phyloP scores from a whole-genome alignment of 2,113 vertebrate genomes.

The Leptobrachium ailaonicum region DNA sequence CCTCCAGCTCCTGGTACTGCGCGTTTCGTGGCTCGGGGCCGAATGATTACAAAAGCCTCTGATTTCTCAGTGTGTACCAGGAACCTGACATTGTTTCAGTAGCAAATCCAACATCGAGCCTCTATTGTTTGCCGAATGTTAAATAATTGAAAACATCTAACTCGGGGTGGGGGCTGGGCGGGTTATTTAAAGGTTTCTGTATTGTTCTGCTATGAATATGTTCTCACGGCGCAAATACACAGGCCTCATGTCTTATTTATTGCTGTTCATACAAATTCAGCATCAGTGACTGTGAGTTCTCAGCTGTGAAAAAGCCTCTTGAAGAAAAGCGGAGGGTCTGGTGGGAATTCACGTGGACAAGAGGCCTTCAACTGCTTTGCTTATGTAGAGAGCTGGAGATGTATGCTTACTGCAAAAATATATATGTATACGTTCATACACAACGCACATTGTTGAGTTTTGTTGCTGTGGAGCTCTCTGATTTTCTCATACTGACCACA shows the following conservation, averaged over 20 bases:
- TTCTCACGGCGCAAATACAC: neutral
- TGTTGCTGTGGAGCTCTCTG: too few relatives aligned
- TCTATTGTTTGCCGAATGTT: constrained; percentile 2
- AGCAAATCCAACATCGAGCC: neutral
- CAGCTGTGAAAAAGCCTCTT: constrained; percentile 41
- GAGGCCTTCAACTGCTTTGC: too few relatives aligned
- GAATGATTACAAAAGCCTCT: neutral
- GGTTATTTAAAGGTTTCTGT: neutral
- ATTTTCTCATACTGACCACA: too few relatives aligned
- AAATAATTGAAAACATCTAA: constrained; percentile 17
- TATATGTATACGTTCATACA: too few relatives aligned
- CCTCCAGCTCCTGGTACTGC: too few relatives aligned
- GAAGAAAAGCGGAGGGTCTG: constrained; percentile 1
- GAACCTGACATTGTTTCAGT: constrained; percentile 6
- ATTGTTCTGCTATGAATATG: constrained; percentile 9
- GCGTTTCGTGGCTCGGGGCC: neutral
- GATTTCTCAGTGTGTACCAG: neutral
- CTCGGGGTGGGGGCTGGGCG: neutral
- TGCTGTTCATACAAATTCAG: neutral
- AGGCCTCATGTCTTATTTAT: neutral
- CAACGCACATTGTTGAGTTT: too few relatives aligned
- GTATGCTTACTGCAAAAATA: too few relatives aligned
- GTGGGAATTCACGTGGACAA: too few relatives aligned
- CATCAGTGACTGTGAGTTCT: constrained; percentile 24
- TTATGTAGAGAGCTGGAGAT: too few relatives aligned